Percentiles rank a stretch among this genome's conserved stretches.
Conservation (phyloP, 2,113 vertebrate genomes). For the Mormyrus lacerda region DNA sequence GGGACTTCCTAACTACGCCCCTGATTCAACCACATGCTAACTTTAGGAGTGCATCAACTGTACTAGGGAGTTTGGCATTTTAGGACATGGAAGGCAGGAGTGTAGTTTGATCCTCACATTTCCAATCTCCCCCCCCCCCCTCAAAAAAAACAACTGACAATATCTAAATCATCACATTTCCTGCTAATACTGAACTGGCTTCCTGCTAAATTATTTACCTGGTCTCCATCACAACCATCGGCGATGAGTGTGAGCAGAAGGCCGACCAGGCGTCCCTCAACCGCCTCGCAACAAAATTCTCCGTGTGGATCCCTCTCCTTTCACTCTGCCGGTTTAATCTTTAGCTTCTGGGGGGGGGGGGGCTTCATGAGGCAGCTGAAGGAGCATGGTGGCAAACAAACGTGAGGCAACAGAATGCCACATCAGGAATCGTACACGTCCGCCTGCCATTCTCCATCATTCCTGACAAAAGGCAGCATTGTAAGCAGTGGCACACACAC, state of each 20-base stretch:
- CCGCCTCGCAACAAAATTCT: not conserved
- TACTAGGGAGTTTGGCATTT: not conserved
- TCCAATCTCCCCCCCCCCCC: no score
- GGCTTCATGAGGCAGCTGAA: not conserved
- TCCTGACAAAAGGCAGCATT: not conserved
- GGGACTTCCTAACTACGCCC: not conserved
- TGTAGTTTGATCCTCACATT: no score
- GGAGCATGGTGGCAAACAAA: not conserved
- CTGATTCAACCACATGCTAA: not conserved
- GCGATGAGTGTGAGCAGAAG: no score
- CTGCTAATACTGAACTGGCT: no score
- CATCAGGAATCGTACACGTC: not conserved
- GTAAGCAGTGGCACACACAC: not conserved
- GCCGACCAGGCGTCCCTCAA: not conserved
- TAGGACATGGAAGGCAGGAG: not conserved
- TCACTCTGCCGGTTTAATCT: not conserved
- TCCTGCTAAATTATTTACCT: no score
- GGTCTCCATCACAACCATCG: no score
- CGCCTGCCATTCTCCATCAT: not conserved
- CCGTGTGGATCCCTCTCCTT: not conserved
- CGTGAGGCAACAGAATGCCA: not conserved
- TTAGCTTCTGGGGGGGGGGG: not conserved
- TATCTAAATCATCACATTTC: no score
- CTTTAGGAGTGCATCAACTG: not conserved
- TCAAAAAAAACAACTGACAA: no score